Percentiles rank a stretch among this genome's conserved stretches.
These are phyloP conservation scores for Luehdorfia chinensis DNA, from an alignment of 1,140 invertebrate genomes.

Conservation along the genomic window DNA sequence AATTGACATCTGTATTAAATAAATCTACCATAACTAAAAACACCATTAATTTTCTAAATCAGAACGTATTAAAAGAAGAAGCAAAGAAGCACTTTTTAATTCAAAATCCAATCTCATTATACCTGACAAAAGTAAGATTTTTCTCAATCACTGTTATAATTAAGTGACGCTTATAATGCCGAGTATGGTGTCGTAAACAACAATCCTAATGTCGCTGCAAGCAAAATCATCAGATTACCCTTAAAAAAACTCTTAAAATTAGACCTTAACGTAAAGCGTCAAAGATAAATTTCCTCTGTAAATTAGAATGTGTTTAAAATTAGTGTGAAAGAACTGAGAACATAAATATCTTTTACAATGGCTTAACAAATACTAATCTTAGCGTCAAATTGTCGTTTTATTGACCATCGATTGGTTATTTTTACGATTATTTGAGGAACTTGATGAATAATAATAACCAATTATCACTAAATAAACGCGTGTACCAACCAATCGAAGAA, in stretches of 20 bases:
- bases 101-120: conserved; percentile 24
- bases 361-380: conserved; percentile 9
- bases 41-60: conserved; percentile 1
- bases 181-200: conserved; percentile 23
- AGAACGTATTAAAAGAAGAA: background rate
- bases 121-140: conserved; percentile 32
- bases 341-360: conserved; percentile 18
- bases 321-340: conserved; percentile 2
- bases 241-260: no score
- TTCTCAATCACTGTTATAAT: conserved; percentile 20
- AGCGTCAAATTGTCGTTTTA: conserved; percentile 3
- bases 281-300: background rate
- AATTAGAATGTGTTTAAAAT: background rate
- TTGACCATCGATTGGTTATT: background rate
- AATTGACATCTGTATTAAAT: no score
- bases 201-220: conserved; percentile 9
- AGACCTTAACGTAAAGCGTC: background rate
- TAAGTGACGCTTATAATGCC: conserved; percentile 22
- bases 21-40: no score
- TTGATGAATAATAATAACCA: conserved; percentile 3
- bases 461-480: conserved; percentile 5
- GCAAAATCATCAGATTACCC: background rate
- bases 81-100: conserved; percentile 18
- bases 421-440: conserved; percentile 1
- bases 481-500: background rate